Base-by-base conservation (phyloP, 2,888 invertebrate species). In the Cataglyphis livida region DNA sequence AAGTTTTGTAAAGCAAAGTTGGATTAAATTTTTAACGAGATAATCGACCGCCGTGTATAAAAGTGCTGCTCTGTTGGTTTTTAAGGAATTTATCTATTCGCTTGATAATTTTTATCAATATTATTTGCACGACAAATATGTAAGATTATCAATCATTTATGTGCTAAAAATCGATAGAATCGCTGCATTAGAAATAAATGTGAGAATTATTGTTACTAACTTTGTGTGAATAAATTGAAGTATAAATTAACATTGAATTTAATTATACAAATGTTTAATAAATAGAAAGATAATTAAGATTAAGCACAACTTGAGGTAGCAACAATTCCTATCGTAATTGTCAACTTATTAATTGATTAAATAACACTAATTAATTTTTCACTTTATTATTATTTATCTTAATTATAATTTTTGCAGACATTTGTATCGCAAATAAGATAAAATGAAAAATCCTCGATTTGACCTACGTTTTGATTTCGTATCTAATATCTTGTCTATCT, bases 51-150 rank as follows among this genome's bases (percentile, higher is more conserved):
- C 15, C 21, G 44, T 9, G 15, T 32, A n/a, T 71, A 65, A 48
- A 32, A 5, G 5, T 0, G 12, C 15, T 44, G 44, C 15, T 65
- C 48, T 48, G 62, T 44, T 74, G 21, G 21, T 15, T 44, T 74
- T 32, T 32, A 25, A 64, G n/a, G 6, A 74, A 32, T 44, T 64
- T 74, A 74, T 6, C 18, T 75, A 64, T 44, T 48, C n/a, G 15
- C 48, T 44, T 44, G 41, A 10, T 75, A 65, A 75, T 64, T 64
- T 48, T 48, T 18, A 35, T 32, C 21, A 18, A 12, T 6, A 44
- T 44, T 74, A 74, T 44, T 44, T 28, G 4, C 41, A 62, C 32
- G 9, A 64, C 32, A 32, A 44, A 15, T 54, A 15, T 6, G 3
- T 32, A 59, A 38, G 12, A 38, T 15, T n/a, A n/a, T 48, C n/a